Percentiles rank a stretch among this genome's conserved stretches.
These are phyloP conservation scores for Amazonetta brasiliensis DNA, from an alignment of 2,797 vertebrate genomes.

Conservation along the genomic window DNA sequence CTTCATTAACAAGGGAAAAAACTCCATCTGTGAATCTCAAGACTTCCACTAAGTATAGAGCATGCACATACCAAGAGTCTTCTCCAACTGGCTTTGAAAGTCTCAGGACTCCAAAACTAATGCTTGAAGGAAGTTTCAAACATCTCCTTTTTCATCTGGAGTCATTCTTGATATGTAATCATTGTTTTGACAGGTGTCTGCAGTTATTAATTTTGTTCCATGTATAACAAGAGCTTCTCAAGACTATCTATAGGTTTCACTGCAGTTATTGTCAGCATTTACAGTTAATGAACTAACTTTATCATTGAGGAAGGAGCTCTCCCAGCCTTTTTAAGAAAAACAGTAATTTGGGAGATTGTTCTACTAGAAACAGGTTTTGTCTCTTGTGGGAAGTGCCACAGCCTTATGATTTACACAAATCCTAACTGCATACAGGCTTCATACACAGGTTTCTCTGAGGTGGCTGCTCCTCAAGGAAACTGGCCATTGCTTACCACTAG, in stretches of 20 bases:
- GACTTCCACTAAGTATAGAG: neutral
- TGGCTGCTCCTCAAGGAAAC: too few relatives aligned
- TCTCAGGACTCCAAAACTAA: conserved; percentile 20
- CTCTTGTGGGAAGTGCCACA: neutral
- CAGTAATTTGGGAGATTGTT: neutral
- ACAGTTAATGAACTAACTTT: neutral
- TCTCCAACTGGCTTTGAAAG: neutral
- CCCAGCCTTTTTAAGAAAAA: neutral
- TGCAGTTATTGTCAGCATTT: conserved; percentile 10
- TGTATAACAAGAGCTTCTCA: neutral
- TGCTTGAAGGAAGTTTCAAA: conserved; percentile 27
- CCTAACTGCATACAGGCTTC: too few relatives aligned
- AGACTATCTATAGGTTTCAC: neutral
- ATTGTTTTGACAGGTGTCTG: conserved; percentile 42
- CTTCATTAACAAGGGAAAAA: conserved; percentile 12
- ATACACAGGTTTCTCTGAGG: too few relatives aligned
- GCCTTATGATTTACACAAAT: neutral
- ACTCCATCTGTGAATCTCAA: neutral
- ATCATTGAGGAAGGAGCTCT: conserved; percentile 6
- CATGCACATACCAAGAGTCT: neutral
- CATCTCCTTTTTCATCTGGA: conserved; percentile 30
- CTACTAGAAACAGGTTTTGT: neutral
- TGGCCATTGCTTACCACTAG: too few relatives aligned
- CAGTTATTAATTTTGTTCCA: conserved; percentile 12
- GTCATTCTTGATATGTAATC: neutral